Base-by-base conservation (phyloP, 1,140 invertebrate species). In the Eciton burchellii region DNA sequence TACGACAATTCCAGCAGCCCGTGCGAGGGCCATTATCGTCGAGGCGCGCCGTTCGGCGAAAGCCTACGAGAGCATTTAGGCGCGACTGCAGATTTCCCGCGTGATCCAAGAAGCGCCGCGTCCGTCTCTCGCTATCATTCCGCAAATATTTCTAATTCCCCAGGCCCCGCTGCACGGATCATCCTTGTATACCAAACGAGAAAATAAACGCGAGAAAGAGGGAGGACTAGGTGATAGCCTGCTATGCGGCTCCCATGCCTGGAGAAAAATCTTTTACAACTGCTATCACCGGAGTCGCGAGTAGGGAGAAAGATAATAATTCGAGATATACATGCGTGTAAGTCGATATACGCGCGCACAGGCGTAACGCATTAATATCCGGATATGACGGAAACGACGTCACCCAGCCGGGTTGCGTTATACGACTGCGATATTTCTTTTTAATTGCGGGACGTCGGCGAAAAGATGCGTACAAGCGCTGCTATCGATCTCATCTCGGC, bases 61-160 rank as follows among this genome's bases (percentile, higher is more conserved):
- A 74, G 29, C 24, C 35, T 35, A 2, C 6, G n/a, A n/a, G n/a
- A n/a, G 49, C 52, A 63, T 72, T 72, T 72, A 29, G 52, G 54
- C n/a, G 12, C 43, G 72, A 74, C 63, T 63, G 14, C 41, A 74
- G 57, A 63, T 63, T 62, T 74, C 57, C 68, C 56, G 68, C 54
- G 24, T 11, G 43, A 63, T n/a, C 45, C 24, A 12, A 29, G 62
- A 11, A 12, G 3, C 24, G n/a, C 11, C 4, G 16, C 41, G 19
- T 45, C 11, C 41, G 11, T 62, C 6, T 73, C 11, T 16, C 41
- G n/a, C 29, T 14, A 24, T 19, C 54, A 21, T 49, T 62, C n/a
- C 43, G 47, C 57, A 41, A 63, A 74, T 74, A 74, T 63, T 74
- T 74, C 72, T 74, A 62, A 74, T 74, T 62, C 63, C 12, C 43